Evolutionary conservation across 1,140 invertebrate genomes (phyloP).

Genomic region (Cotesia glomerata): DNA sequence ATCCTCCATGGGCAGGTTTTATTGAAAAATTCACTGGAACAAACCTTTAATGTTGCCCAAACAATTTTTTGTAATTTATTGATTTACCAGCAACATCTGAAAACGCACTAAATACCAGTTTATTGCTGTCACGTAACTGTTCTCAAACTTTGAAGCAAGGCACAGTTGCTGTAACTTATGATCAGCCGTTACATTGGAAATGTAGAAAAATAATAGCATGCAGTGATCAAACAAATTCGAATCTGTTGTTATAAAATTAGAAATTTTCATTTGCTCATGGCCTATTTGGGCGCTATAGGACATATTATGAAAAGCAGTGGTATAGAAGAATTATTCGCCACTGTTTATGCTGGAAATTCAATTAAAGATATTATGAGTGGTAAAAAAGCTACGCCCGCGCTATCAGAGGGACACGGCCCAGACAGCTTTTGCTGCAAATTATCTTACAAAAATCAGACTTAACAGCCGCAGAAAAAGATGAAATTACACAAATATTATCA

Average conservation of each 20-base stretch:
- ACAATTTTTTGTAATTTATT: conserved; percentile 33
- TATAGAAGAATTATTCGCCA: conserved; percentile 25
- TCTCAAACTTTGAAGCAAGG: conserved; percentile 15
- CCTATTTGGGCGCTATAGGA: conserved; percentile 36
- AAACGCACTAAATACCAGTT: conserved; percentile 33
- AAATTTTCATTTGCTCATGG: conserved; percentile 39
- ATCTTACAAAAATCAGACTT: conserved; percentile 38
- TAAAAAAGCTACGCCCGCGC: conserved; percentile 52
- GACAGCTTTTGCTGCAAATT: conserved; percentile 34
- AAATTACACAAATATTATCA: no score
- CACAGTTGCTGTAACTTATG: conserved; percentile 46
- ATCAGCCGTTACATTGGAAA: conserved; percentile 37
- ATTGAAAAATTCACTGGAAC: background rate
- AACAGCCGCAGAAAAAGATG: background rate
- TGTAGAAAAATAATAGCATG: conserved; percentile 37
- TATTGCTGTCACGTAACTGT: conserved; percentile 19
- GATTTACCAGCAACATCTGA: conserved; percentile 28
- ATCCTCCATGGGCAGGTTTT: background rate
- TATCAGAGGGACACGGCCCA: conserved; percentile 39
- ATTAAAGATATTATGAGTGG: conserved; percentile 47
- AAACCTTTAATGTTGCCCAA: conserved; percentile 6
- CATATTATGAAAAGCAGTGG: conserved; percentile 36
- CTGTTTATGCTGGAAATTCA: conserved; percentile 37
- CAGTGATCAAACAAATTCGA: conserved; percentile 9
- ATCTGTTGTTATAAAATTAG: conserved; percentile 26